Conservation (phyloP, 2,888 invertebrate genomes). For the Diploptera punctata region DNA sequence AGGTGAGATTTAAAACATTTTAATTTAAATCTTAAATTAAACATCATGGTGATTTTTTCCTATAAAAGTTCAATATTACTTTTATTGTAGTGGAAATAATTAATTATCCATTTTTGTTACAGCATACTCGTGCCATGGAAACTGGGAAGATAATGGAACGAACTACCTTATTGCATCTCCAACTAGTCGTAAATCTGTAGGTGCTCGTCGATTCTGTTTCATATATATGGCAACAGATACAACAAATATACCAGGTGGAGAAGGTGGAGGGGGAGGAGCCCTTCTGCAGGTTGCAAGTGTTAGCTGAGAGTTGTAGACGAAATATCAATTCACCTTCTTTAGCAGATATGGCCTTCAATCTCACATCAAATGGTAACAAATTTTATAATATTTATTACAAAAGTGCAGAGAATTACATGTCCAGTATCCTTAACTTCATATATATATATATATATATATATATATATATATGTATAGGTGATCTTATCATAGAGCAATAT, state of each 20-base stretch:
- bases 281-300: slow-evolving; percentile 60
- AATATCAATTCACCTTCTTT: slow-evolving; percentile 59
- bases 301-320: slow-evolving; percentile 64
- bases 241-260: slow-evolving; percentile 42
- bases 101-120: too few species aligned
- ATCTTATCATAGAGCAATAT: too few species aligned
- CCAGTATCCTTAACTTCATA: neutral
- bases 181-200: slow-evolving; percentile 65
- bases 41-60: too few species aligned
- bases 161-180: slow-evolving; percentile 85
- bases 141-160: slow-evolving; percentile 87
- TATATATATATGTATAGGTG: neutral
- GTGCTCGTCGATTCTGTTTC: slow-evolving; percentile 66
- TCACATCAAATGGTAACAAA: slow-evolving; percentile 69
- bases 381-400: neutral
- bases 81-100: too few species aligned
- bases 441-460: too few species aligned
- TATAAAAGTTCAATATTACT: too few species aligned
- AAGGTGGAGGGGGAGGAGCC: slow-evolving; percentile 17
- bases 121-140: slow-evolving; percentile 90
- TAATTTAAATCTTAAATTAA: too few species aligned
- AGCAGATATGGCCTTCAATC: slow-evolving; percentile 69
- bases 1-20: too few species aligned
- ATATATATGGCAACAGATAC: slow-evolving; percentile 57
- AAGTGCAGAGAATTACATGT: neutral